Evolutionary conservation across 2,888 invertebrate genomes (phyloP).

Genomic region (Galerucella pusilla): DNA sequence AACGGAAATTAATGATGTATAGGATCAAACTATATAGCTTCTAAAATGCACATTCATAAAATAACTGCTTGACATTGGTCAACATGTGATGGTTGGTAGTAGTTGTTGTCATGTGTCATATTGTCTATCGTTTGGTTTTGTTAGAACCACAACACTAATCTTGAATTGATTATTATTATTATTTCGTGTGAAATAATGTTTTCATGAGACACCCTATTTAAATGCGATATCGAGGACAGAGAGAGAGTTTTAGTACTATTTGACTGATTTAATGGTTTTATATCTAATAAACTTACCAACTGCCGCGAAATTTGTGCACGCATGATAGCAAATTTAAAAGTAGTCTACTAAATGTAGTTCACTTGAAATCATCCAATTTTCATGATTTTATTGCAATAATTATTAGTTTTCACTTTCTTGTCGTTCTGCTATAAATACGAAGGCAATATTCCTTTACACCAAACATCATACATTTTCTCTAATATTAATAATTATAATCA

Average conservation of each 20-base stretch:
- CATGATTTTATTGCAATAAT: not conserved
- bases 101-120: too few species aligned
- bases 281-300: not conserved
- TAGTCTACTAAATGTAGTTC: constrained; percentile 2
- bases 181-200: not conserved
- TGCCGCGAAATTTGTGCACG: constrained; percentile 2
- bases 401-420: not conserved
- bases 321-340: not conserved
- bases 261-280: not conserved
- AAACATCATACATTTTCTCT: too few species aligned
- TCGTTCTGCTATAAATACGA: not conserved
- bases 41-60: too few species aligned
- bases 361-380: not conserved
- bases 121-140: not conserved
- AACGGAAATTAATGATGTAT: too few species aligned
- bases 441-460: not conserved
- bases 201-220: not conserved
- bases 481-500: too few species aligned
- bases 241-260: not conserved
- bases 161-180: not conserved
- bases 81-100: too few species aligned
- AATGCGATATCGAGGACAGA: not conserved
- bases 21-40: too few species aligned
- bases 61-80: too few species aligned
- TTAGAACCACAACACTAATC: not conserved